Evolutionary conservation across 2,888 invertebrate genomes (phyloP).

Genomic region (Eubasilissa splendida): DNA sequence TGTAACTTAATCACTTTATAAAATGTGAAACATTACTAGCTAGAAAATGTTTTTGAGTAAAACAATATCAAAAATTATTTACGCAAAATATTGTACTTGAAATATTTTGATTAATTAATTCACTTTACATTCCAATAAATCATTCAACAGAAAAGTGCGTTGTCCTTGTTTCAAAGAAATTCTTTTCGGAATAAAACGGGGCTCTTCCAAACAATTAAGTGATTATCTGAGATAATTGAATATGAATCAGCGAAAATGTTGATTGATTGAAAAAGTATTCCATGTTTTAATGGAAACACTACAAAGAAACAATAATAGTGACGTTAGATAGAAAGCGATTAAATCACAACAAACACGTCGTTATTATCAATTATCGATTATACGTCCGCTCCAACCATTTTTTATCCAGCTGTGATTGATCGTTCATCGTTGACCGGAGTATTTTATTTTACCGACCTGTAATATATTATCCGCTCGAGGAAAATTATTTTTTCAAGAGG

Average conservation of each 20-base stretch:
- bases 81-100: no score
- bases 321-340: slow-evolving; percentile 28
- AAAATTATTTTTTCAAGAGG: background rate
- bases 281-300: slow-evolving; percentile 32
- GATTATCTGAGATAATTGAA: slow-evolving; percentile 24
- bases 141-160: no score
- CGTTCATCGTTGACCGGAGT: slow-evolving; percentile 29
- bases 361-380: slow-evolving; percentile 47
- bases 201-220: background rate
- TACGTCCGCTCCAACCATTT: slow-evolving; percentile 28
- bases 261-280: slow-evolving; percentile 29
- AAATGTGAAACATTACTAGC: no score
- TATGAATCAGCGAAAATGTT: slow-evolving; percentile 32
- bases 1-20: no score
- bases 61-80: no score
- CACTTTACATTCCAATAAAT: no score
- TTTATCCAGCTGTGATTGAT: slow-evolving; percentile 33
- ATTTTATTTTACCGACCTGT: slow-evolving; percentile 13
- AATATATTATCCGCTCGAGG: slow-evolving; percentile 8
- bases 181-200: no score
- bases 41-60: no score
- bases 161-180: no score
- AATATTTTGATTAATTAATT: no score
- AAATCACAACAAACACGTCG: slow-evolving; percentile 42
- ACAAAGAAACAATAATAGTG: slow-evolving; percentile 26